These are phyloP conservation scores for Anoura caudifer DNA, from an alignment of 2,113 vertebrate species.

Conservation along the genomic window DNA sequence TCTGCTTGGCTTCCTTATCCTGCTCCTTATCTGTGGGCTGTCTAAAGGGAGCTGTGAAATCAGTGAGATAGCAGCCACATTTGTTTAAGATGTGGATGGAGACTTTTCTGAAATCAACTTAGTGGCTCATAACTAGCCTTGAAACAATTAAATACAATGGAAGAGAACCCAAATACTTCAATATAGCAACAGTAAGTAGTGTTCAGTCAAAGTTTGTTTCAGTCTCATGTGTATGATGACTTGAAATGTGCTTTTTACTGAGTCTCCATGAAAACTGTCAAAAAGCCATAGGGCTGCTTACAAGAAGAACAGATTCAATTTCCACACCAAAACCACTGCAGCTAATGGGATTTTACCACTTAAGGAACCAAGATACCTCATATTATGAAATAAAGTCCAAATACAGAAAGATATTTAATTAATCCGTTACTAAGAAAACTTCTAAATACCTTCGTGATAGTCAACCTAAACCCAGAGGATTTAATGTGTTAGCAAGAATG, in stretches of 20 bases:
- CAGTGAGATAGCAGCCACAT: background rate
- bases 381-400: conserved; percentile 32
- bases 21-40: background rate
- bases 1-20: background rate
- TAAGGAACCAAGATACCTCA: background rate
- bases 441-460: conserved; percentile 21
- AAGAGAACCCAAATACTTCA: background rate
- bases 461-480: background rate
- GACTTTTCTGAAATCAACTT: conserved; percentile 15
- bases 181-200: background rate
- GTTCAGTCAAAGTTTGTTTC: background rate
- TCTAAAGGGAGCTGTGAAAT: background rate
- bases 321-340: background rate
- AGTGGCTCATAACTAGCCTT: background rate
- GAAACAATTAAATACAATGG: background rate
- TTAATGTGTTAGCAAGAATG: background rate
- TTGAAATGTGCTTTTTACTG: background rate
- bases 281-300: background rate
- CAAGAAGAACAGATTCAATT: background rate
- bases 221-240: background rate
- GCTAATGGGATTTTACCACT: background rate
- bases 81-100: background rate
- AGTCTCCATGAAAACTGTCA: background rate
- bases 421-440: conserved; percentile 14
- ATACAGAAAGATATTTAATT: conserved; percentile 33